These are phyloP conservation scores for Campoletis sonorensis DNA, from an alignment of 1,140 invertebrate genomes.

Conservation along the genomic window DNA sequence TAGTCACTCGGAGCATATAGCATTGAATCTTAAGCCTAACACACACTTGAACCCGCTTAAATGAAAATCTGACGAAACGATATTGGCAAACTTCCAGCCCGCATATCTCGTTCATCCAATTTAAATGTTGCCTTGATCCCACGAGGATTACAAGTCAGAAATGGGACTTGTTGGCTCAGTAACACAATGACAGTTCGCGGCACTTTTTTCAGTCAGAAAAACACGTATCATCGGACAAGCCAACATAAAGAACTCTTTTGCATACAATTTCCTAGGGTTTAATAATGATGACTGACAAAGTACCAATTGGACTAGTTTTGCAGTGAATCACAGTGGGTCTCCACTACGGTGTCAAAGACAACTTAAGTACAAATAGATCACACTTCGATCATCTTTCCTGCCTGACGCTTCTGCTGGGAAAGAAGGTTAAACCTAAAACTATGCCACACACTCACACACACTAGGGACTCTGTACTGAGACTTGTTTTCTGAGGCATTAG, in stretches of 20 bases:
- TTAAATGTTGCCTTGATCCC: not conserved
- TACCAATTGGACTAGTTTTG: too few species aligned
- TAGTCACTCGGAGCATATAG: not conserved
- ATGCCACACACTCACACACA: too few species aligned
- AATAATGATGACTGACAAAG: too few species aligned
- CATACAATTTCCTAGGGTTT: too few species aligned
- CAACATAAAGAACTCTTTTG: not conserved
- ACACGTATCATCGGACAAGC: not conserved
- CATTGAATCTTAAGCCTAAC: not conserved
- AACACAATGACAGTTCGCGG: not conserved
- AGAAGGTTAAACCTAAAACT: too few species aligned
- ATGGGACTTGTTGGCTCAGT: too few species aligned
- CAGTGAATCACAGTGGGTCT: too few species aligned
- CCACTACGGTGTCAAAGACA: too few species aligned
- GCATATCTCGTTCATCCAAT: not conserved
- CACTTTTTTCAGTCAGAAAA: not conserved
- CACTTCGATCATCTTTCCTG: too few species aligned
- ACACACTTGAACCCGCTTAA: not conserved
- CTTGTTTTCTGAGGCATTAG: not conserved
- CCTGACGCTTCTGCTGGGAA: too few species aligned
- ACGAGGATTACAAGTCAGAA: too few species aligned
- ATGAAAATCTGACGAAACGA: not conserved
- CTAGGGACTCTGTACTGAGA: not conserved
- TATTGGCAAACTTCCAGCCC: slow-evolving; percentile 1
- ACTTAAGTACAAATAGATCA: too few species aligned